Base-by-base conservation (phyloP, 2,888 invertebrate genomes). In the Dynastes maya region DNA sequence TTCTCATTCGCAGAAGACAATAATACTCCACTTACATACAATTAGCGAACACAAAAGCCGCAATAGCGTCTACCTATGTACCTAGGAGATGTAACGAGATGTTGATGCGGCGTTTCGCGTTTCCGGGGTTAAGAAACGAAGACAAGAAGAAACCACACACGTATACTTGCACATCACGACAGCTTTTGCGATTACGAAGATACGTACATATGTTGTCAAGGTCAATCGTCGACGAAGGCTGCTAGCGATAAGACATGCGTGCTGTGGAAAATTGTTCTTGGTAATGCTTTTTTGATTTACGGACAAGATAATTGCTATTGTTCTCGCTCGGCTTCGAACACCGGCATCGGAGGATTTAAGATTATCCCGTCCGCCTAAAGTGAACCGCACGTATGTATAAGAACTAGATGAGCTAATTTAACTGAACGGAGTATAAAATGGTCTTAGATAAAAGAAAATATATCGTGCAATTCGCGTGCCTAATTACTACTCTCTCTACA, bases 41-140 rank as follows among this genome's bases (percentile, higher is more conserved):
- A 49, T 49, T 68, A 49, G 67, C 49, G 45, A 49, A 45, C 49
- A 67, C 67, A 68, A 68, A 68, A 68, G 67, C 67, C 6, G 51
- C 37, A 68, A 51, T 45, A 22, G 16, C 16, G 22, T 13, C 16
- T 16, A 16, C 16, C 16, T 16, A 16, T 13, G 27, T 16, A 51
- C 67, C 53, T 63, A 53, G 55, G 61, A 49, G 37, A 13, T 29
- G 29, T 45, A 78, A 71, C 76, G 75, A 75, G 76, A 70, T 70
- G 76, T 45, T 71, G 76, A 75, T 72, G 79, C 71, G 64, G 79
- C 65, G 65, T 79, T 75, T 80, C 55, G 51, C 67, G 77, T 79
- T 82, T 82, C 81, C 82, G 81, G 82, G 82, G 82, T 81, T 81
- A 81, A 82, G 79, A 81, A 72, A 81, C 81, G 79, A 77, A 71